Conservation (phyloP, 2,888 invertebrate species). For the Vannuccia rotundouncinata region DNA sequence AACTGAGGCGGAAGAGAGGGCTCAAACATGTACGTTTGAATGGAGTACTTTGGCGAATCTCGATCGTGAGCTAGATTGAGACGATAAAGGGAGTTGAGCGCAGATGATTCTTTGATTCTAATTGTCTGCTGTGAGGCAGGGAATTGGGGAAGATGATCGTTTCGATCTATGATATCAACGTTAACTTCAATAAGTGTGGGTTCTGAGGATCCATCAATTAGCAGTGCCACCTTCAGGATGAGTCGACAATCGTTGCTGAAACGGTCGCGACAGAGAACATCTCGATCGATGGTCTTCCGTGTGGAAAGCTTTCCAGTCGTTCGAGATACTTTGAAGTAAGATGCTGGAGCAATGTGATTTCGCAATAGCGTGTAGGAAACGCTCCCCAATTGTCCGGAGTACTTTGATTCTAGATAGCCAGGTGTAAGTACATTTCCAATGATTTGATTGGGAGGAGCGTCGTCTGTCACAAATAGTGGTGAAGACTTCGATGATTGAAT, state of each 20-base stretch:
- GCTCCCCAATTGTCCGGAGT: not conserved
- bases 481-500: too few species aligned
- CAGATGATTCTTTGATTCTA: conserved; percentile 25
- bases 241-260: not conserved
- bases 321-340: conserved; percentile 18
- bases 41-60: conserved; percentile 3
- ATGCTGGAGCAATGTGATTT: not conserved
- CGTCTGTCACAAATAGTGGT: not conserved
- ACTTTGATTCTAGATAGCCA: conserved; percentile 1
- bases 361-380: conserved; percentile 1
- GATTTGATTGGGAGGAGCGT: not conserved
- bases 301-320: conserved; percentile 24
- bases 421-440: not conserved
- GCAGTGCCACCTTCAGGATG: not conserved
- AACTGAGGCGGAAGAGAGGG: conserved; percentile 27
- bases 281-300: conserved; percentile 16
- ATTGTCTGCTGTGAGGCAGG: not conserved
- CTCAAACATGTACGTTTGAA: conserved; percentile 20
- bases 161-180: conserved; percentile 18
- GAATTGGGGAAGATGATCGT: conserved; percentile 28
- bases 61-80: conserved; percentile 21
- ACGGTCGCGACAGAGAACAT: conserved; percentile 4
- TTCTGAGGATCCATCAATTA: not conserved
- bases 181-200: conserved; percentile 2
- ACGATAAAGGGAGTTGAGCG: not conserved